Evolutionary conservation across 1,140 invertebrate species (phyloP).

Genomic region (Choristoneura fumiferana): DNA sequence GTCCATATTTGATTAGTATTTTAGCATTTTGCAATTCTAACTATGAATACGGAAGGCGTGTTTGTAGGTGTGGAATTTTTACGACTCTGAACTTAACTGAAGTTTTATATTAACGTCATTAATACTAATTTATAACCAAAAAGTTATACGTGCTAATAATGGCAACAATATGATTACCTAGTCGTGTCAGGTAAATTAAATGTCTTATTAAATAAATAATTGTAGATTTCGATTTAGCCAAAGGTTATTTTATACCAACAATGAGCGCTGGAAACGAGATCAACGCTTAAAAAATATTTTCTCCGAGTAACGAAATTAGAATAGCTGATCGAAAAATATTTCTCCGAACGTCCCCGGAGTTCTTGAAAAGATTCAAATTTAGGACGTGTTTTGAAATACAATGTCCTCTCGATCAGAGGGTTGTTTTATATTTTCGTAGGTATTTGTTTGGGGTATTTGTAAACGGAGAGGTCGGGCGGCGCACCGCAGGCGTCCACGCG

Average conservation of each 20-base stretch:
- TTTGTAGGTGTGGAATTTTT: conserved; percentile 30
- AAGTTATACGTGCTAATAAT: too few species aligned
- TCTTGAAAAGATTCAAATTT: conserved; percentile 16
- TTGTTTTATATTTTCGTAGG: conserved; percentile 13
- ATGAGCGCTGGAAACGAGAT: not conserved
- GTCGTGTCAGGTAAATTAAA: too few species aligned
- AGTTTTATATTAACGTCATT: not conserved
- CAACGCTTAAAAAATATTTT: not conserved
- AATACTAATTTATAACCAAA: too few species aligned
- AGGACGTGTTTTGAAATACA: conserved; percentile 18
- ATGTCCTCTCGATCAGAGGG: conserved; percentile 11
- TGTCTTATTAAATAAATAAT: too few species aligned
- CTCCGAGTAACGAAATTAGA: conserved; percentile 1
- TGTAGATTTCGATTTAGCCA: too few species aligned
- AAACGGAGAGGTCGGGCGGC: not conserved
- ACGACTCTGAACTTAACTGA: not conserved
- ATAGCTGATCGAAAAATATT: conserved; percentile 14
- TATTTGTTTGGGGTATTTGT: conserved; percentile 15
- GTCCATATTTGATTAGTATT: conserved; percentile 73
- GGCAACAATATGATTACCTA: too few species aligned
- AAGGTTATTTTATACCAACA: not conserved
- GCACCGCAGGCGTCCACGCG: conserved; percentile 8
- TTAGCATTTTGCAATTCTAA: conserved; percentile 60
- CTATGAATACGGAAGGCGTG: conserved; percentile 46
- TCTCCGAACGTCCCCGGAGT: conserved; percentile 9